Evolutionary conservation across 2,797 vertebrate species (phyloP).

Genomic region (Arrhamphus sclerolepis): DNA sequence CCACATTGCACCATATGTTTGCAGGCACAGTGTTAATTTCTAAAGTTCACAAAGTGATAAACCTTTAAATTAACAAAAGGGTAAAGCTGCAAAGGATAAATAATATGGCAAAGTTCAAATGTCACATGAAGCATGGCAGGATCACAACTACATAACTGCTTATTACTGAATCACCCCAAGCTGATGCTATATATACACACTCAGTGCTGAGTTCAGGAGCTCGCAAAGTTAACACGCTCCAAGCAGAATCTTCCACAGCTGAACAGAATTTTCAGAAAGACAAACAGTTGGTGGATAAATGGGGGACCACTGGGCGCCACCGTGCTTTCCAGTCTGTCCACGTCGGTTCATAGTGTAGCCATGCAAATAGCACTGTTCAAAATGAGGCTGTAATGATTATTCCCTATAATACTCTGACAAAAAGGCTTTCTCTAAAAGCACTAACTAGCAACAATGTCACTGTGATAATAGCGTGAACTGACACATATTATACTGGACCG

Average conservation of each 20-base stretch:
- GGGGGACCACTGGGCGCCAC: slow-evolving; percentile 34
- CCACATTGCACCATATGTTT: background rate
- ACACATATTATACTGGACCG: slow-evolving; percentile 14
- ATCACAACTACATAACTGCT: slow-evolving; percentile 29
- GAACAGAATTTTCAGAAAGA: slow-evolving; percentile 56
- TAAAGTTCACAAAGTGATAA: background rate
- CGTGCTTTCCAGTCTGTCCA: slow-evolving; percentile 54
- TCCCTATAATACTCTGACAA: slow-evolving; percentile 51
- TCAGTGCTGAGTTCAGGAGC: slow-evolving; percentile 28
- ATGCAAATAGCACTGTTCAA: slow-evolving; percentile 55
- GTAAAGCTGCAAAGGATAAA: slow-evolving; percentile 1
- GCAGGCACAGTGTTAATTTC: slow-evolving; percentile 2
- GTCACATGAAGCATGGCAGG: slow-evolving; percentile 26
- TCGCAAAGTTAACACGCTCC: slow-evolving; percentile 54
- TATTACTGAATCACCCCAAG: slow-evolving; percentile 38
- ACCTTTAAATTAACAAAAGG: slow-evolving; percentile 5
- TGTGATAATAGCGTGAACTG: slow-evolving; percentile 18
- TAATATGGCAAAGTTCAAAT: slow-evolving; percentile 31
- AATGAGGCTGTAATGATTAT: slow-evolving; percentile 63
- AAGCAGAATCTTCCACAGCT: slow-evolving; percentile 37
- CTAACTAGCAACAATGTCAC: slow-evolving; percentile 32
- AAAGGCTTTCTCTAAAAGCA: slow-evolving; percentile 46
- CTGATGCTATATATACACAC: slow-evolving; percentile 41
- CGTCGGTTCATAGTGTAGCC: slow-evolving; percentile 42
- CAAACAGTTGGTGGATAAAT: slow-evolving; percentile 55